Percentiles rank a stretch among this genome's conserved stretches.
These are phyloP conservation scores for Gadopsis bispinosus DNA, from an alignment of 2,797 vertebrate species.

Conservation along the genomic window DNA sequence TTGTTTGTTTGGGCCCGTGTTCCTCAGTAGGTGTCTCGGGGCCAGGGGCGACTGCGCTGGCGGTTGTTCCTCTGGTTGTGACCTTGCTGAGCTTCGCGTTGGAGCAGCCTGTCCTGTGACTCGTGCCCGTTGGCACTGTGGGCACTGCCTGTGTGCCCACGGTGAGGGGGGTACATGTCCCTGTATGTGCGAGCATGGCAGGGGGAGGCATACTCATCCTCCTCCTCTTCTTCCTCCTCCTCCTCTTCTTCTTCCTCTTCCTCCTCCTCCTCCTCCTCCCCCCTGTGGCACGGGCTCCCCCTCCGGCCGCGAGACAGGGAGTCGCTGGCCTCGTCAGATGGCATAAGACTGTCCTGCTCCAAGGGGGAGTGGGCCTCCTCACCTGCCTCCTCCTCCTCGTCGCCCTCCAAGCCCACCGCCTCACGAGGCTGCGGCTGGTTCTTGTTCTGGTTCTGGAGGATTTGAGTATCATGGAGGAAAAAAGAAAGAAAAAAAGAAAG, in stretches of 20 bases:
- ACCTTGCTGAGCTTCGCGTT: conserved; percentile 89
- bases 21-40: conserved; percentile 93
- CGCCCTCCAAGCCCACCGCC: conserved; percentile 72
- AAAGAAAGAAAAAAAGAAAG: background rate
- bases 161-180: conserved; percentile 91
- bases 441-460: conserved; percentile 85
- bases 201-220: conserved; percentile 81
- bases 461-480: background rate
- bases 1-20: conserved; percentile 21
- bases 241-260: conserved; percentile 77
- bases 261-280: conserved; percentile 85
- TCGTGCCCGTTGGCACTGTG: conserved; percentile 91
- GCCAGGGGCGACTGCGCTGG: conserved; percentile 93
- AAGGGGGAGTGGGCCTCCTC: conserved; percentile 89
- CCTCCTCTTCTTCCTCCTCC: conserved; percentile 61
- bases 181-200: conserved; percentile 87
- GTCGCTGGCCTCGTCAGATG: conserved; percentile 93
- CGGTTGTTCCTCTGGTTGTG: conserved; percentile 94
- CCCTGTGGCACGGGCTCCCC: conserved; percentile 88
- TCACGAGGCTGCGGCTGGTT: conserved; percentile 85
- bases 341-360: conserved; percentile 97
- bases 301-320: conserved; percentile 89
- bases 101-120: conserved; percentile 90
- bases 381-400: conserved; percentile 83
- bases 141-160: conserved; percentile 87